Conservation (phyloP, 2,113 vertebrate species). For the Alethe diademata region DNA sequence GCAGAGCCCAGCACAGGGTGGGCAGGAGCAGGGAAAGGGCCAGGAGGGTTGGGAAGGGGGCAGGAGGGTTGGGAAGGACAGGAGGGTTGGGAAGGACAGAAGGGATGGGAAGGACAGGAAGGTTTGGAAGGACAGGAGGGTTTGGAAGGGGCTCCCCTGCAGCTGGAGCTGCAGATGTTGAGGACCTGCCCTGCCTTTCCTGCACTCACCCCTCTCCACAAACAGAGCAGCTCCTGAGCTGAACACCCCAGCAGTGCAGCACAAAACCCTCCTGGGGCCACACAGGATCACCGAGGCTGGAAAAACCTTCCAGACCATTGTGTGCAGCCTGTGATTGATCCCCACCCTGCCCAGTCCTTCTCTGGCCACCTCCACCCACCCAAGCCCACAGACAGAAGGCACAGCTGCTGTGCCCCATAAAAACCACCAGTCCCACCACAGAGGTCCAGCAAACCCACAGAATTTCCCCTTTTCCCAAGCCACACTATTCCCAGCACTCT, state of each 20-base stretch:
- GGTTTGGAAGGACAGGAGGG: too few species aligned
- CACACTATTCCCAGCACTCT: fast-evolving
- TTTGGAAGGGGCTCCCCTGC: too few species aligned
- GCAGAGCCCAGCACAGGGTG: not conserved
- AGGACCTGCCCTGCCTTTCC: not conserved
- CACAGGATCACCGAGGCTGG: not conserved
- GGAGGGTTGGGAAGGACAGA: too few species aligned
- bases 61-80: not conserved
- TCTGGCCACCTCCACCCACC: not conserved
- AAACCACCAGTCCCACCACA: not conserved
- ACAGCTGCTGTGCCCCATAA: not conserved
- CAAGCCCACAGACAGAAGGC: not conserved
- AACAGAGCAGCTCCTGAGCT: not conserved
- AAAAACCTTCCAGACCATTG: not conserved
- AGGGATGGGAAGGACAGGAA: too few species aligned
- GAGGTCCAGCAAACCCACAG: not conserved
- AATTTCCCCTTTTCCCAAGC: not conserved
- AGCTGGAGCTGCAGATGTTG: not conserved
- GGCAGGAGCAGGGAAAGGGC: not conserved
- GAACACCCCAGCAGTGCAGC: not conserved
- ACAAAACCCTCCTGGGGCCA: not conserved
- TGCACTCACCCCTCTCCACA: not conserved
- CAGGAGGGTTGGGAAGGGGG: not conserved
- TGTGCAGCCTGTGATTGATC: not conserved
- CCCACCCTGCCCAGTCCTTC: not conserved